Evolutionary conservation across 2,113 vertebrate genomes (phyloP).

Genomic region (Coptodon bakossiorum): DNA sequence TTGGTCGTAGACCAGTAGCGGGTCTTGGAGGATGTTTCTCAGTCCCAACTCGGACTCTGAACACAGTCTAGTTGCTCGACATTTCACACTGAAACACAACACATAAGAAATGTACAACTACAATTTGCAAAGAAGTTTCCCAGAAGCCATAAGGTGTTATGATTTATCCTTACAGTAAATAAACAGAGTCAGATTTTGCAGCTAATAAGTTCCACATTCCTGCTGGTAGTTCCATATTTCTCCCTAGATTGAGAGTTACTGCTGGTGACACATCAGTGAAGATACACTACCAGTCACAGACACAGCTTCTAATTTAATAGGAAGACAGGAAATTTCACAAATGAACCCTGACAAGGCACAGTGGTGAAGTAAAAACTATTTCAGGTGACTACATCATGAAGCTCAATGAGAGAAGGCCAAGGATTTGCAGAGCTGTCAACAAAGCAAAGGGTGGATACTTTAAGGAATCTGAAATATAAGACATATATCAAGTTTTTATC

Average conservation of each 20-base stretch:
- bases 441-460: background rate
- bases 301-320: background rate
- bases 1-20: slow-evolving; percentile 72
- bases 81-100: slow-evolving; percentile 75
- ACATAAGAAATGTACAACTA: background rate
- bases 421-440: background rate
- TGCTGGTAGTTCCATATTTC: background rate
- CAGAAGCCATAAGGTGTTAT: background rate
- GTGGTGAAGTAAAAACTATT: background rate
- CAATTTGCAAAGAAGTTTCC: background rate
- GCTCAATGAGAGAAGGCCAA: background rate
- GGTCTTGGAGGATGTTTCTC: slow-evolving; percentile 74
- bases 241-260: background rate
- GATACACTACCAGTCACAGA: background rate
- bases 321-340: background rate
- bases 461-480: background rate
- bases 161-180: background rate
- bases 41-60: slow-evolving; percentile 67
- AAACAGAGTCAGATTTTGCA: background rate
- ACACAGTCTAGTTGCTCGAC: slow-evolving; percentile 70
- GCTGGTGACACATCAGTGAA: background rate
- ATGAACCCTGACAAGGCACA: background rate
- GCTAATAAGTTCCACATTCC: background rate
- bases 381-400: background rate
- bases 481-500: background rate